phyloP scores from a whole-genome alignment of 2,113 vertebrate genomes.

The Odontophorus gujanensis region DNA sequence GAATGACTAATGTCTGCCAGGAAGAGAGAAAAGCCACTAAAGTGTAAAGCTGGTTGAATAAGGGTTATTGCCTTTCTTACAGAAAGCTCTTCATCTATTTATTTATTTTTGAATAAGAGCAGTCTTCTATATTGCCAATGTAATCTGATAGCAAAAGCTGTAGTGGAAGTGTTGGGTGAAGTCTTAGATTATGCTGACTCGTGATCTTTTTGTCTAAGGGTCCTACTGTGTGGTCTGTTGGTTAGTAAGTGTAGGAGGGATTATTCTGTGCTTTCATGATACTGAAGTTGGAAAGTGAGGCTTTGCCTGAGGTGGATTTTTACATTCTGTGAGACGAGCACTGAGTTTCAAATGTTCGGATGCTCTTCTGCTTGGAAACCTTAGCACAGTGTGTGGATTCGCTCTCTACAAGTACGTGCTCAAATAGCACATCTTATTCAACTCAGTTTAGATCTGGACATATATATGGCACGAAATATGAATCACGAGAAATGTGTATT shows the following conservation, averaged over 20 bases:
- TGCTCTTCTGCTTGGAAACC: neutral
- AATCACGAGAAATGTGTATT: neutral
- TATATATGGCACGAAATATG: neutral
- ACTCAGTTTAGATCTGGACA: accelerated
- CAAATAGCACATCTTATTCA: accelerated
- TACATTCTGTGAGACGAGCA: neutral
- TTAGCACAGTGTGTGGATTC: neutral
- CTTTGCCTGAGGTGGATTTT: neutral
- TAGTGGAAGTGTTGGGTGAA: neutral
- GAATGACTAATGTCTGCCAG: neutral
- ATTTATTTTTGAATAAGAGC: neutral
- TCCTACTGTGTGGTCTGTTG: neutral
- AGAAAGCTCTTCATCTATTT: neutral
- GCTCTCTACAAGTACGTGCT: neutral
- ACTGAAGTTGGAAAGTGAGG: neutral
- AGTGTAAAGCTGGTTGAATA: neutral
- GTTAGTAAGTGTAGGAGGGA: neutral
- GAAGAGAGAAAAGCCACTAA: neutral
- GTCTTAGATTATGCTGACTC: neutral
- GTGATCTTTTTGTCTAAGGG: neutral
- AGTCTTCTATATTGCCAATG: accelerated
- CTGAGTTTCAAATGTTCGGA: neutral
- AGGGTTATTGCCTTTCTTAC: neutral
- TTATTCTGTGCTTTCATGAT: neutral
- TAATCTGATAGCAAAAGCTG: neutral